Conservation (phyloP, 2,113 vertebrate genomes). For the Microtus montanus region DNA sequence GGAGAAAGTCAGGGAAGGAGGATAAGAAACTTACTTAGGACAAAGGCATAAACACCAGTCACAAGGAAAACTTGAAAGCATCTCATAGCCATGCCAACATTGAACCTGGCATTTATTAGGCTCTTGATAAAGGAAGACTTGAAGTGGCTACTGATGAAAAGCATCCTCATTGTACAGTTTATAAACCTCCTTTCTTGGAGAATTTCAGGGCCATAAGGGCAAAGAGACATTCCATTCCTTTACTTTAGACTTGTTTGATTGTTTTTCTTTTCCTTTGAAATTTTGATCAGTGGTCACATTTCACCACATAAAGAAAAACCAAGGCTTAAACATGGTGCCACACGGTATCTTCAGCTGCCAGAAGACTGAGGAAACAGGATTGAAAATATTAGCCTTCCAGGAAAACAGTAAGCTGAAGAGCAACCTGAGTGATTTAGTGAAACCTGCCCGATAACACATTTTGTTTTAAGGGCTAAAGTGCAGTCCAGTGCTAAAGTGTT, state of each 20-base stretch:
- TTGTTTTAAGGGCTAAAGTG: neutral
- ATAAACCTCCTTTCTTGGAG: neutral
- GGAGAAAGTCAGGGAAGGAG: too few relatives aligned
- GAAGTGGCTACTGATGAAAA: neutral
- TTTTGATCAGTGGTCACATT: neutral
- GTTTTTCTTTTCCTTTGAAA: neutral
- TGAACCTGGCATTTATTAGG: neutral
- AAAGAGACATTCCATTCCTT: neutral
- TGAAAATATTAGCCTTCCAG: neutral
- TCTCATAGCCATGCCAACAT: neutral
- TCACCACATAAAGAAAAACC: neutral
- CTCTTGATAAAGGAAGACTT: neutral
- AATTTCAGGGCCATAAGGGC: neutral
- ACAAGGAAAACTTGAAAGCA: neutral
- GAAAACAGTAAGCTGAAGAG: neutral
- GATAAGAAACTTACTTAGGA: conserved; percentile 2
- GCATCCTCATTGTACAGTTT: neutral
- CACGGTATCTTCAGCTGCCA: neutral
- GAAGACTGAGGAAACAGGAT: neutral
- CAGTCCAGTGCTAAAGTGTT: too few relatives aligned
- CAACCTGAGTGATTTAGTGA: neutral
- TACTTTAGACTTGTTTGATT: neutral
- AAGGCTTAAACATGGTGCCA: neutral
- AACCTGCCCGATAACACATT: neutral
- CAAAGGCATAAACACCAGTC: neutral